Base-by-base conservation (phyloP, 2,797 vertebrate genomes). In the Sebastes dallii region DNA sequence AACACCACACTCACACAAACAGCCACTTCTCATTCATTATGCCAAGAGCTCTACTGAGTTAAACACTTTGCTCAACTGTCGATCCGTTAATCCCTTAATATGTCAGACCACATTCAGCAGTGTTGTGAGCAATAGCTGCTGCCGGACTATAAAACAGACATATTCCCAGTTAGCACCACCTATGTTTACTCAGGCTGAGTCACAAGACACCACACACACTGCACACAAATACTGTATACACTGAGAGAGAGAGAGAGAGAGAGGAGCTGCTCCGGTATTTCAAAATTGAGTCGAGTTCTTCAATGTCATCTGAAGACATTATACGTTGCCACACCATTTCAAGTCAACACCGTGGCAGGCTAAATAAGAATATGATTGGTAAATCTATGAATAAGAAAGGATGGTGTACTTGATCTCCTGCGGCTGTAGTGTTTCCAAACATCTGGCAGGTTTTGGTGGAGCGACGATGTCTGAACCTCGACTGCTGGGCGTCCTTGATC, bases 181-280 rank as follows among this genome's bases (percentile, higher is more conserved):
- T 95, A 81, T 96, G 91, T 96, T 96, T 92, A 89, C 91, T 92
- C 82, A 94, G 74, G 70, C 27, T 90, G 91, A 94, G 92, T 96
- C 95, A 95, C 86, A 89, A 89, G 89, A 86, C 83, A 83, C 32
- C 36, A 62, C 56, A 60, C 56, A 81, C 62, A 66, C 72, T 46
- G 69, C 64, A 77, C 46, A 29, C 13, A 56, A 5, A 39, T 14
- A 52, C 18, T 59, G 72, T 25, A 75, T 12, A 80, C n/a, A 24
- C 46, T 8, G 46, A 25, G 18, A 25, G 20, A 46, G 12, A 16
- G 22, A 32, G 32, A 32, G 32, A 36, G 36, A 36, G 36, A 39
- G 36, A 39, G 36, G n/a, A 27, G 73, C 59, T 72, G 34, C n/a
- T 22, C 12, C 24, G 8, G 30, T 56, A 42, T 78, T 70, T 84